These are phyloP conservation scores for Chironomus tepperi DNA, from an alignment of 1,140 invertebrate species.

Conservation along the genomic window DNA sequence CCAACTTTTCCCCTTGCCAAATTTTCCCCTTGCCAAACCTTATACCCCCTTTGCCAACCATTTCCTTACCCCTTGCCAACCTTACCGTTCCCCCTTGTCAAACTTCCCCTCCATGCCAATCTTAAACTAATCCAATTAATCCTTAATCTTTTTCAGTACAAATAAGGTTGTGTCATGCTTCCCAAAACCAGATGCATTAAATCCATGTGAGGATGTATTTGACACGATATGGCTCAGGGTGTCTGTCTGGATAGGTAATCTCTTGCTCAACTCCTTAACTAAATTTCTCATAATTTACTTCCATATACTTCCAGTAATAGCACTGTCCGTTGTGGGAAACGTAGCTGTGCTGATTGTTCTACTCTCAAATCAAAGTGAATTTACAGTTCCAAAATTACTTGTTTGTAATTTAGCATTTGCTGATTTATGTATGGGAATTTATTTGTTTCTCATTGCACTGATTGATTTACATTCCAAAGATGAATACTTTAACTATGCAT, in stretches of 20 bases:
- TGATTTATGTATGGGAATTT: constrained; percentile 75
- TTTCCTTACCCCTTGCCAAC: too few species aligned
- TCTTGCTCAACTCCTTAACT: too few species aligned
- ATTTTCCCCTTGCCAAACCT: too few species aligned
- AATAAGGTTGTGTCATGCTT: constrained; percentile 51
- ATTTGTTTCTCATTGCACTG: constrained; percentile 72
- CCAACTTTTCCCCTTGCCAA: too few species aligned
- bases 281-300: too few species aligned
- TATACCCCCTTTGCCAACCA: too few species aligned
- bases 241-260: constrained; percentile 64
- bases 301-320: constrained; percentile 40
- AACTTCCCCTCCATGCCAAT: neutral
- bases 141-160: neutral
- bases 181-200: constrained; percentile 74
- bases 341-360: constrained; percentile 72
- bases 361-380: constrained; percentile 44
- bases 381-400: constrained; percentile 66
- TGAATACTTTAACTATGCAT: constrained; percentile 81
- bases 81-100: too few species aligned
- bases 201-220: constrained; percentile 87
- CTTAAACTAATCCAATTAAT: neutral
- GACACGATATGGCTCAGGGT: constrained; percentile 69
- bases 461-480: constrained; percentile 74
- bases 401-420: constrained; percentile 84
- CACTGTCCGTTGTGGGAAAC: constrained; percentile 66